phyloP scores from a whole-genome alignment of 2,113 vertebrate species.

The Cranoglanis bouderius region DNA sequence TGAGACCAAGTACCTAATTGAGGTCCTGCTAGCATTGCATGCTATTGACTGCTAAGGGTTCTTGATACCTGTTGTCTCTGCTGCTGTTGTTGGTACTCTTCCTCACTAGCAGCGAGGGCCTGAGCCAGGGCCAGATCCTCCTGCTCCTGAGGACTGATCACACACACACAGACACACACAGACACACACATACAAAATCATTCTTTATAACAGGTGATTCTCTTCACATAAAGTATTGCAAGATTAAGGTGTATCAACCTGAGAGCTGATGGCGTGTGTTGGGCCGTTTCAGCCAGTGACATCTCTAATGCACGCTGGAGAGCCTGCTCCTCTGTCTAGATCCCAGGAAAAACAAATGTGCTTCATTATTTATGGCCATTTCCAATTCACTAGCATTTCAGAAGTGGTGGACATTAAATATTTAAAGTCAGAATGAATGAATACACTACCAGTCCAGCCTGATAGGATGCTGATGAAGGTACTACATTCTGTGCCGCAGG shows the following conservation, averaged over 20 bases:
- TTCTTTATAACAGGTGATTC: not conserved
- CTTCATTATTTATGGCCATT: slow-evolving; percentile 15
- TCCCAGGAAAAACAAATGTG: slow-evolving; percentile 35
- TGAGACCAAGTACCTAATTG: slow-evolving; percentile 66
- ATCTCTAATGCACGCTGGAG: slow-evolving; percentile 92
- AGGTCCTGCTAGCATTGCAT: slow-evolving; percentile 70
- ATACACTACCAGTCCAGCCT: slow-evolving; percentile 72
- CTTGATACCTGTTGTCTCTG: slow-evolving; percentile 81
- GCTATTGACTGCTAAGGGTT: slow-evolving; percentile 72
- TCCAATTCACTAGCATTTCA: slow-evolving; percentile 5
- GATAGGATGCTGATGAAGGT: slow-evolving; percentile 70
- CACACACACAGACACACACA: slow-evolving; percentile 29
- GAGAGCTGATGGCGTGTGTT: slow-evolving; percentile 62
- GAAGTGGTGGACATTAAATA: slow-evolving; percentile 17
- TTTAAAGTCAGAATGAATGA: slow-evolving; percentile 27
- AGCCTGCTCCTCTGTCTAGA: slow-evolving; percentile 92
- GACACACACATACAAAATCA: not conserved
- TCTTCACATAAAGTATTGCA: not conserved
- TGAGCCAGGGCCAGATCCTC: slow-evolving; percentile 92
- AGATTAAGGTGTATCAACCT: slow-evolving; percentile 61
- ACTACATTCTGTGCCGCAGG: slow-evolving; percentile 66
- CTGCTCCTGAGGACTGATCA: slow-evolving; percentile 88
- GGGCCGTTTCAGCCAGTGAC: slow-evolving; percentile 84
- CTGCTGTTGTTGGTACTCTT: slow-evolving; percentile 85
- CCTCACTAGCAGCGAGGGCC: slow-evolving; percentile 92